Base-by-base conservation (phyloP, 2,888 invertebrate species). In the Zaprionus obscuricornis region DNA sequence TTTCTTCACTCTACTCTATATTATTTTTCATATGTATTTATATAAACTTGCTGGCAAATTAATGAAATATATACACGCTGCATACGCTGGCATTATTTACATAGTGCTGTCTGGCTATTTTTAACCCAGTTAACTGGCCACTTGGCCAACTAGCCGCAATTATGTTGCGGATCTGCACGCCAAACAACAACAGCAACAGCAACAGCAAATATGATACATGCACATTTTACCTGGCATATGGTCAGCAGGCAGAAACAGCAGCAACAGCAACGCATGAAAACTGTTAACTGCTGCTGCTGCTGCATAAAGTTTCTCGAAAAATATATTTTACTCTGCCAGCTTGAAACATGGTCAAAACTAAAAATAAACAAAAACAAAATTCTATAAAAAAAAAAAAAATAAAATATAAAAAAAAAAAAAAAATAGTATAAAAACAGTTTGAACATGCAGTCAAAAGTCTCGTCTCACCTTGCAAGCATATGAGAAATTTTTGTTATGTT, bases 271-370 rank as follows among this genome's bases (percentile, higher is more conserved):
- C 14, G 6, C 13, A 31, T 11, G 2, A 8, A 27, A 10, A n/a
- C 27, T 10, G 27, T 27, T 10, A 27, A 10, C 2, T n/a, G 10
- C 27, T 31, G 29, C 11, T 29, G 29, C 4, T 31, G 26, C 3
- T 47, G 29, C 43, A 36, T 40, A 54, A 66, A 66, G 40, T 62
- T 73, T 72, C n/a, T n/a, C n/a, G 20, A 45, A 56, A 72, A 54
- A 72, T 63, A n/a, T n/a, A 64, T 62, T 77, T 72, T 58, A 34
- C 45, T 50, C 62, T 36, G 45, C n/a, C 55, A 56, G 55, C 55
- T 62, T 58, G 51, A 37, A 45, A 46, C 62, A 31, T 37, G 33
- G 10, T 16, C 5, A 16, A 8, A 42, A 26, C 1, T 13, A 13
- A 31, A 17, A 26, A 54, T 16, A 31, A 27, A 29, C 39, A 39